These are phyloP conservation scores for Thamnophis elegans DNA, from an alignment of 2,797 vertebrate species.

Conservation along the genomic window DNA sequence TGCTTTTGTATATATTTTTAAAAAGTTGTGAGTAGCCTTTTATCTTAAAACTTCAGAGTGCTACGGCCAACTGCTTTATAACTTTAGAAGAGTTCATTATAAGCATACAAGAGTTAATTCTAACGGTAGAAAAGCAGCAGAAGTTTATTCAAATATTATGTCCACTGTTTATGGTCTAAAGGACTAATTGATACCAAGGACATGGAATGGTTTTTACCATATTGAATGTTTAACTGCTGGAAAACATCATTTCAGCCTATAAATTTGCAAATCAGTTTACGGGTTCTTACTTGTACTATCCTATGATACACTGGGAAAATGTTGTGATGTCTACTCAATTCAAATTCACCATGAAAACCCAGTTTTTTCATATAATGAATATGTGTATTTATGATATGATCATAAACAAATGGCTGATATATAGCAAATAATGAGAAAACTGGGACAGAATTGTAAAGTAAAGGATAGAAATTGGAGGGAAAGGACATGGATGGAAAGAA, in stretches of 20 bases:
- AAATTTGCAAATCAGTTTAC: conserved; percentile 47
- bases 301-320: not conserved
- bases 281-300: not conserved
- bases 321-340: conserved; percentile 9
- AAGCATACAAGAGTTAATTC: not conserved
- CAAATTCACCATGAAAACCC: not conserved
- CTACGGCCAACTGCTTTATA: not conserved
- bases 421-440: not conserved
- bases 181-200: not conserved
- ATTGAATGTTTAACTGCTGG: conserved; percentile 29
- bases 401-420: not conserved
- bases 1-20: not conserved
- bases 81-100: not conserved
- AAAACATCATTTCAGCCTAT: conserved; percentile 48
- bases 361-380: not conserved
- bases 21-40: accelerated
- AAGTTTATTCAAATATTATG: not conserved
- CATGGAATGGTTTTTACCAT: not conserved
- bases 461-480: not conserved
- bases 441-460: not conserved
- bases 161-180: not conserved
- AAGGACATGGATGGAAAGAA: not conserved
- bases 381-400: not conserved
- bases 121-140: not conserved
- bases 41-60: accelerated